Base-by-base conservation (phyloP, 2,888 invertebrate species). In the Ditula angustiorana region DNA sequence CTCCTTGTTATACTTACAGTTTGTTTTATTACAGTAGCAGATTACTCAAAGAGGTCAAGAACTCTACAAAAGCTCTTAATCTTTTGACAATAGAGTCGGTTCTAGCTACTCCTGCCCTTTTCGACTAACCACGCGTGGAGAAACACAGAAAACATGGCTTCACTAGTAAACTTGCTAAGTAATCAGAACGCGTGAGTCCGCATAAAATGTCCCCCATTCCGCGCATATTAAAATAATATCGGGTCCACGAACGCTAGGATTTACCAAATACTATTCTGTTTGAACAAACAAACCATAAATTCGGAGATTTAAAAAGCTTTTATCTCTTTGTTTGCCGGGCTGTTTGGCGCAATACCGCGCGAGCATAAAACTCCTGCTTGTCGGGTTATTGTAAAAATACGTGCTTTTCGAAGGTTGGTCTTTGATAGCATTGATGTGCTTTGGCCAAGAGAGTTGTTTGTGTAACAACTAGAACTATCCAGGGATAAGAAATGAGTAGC, bases 301-400 rank as follows among this genome's bases (percentile, higher is more conserved):
- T 87, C 67, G 77, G 83, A 82, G 85, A 85, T 85, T 85, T 85
- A 82, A 85, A 84, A 85, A 81, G 81, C 85, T 85, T 85, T 85
- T 84, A 84, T 86, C 86, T 84, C 83, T 83, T 83, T 85, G 83
- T 82, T 83, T 82, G 80, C 77, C 65, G 69, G 57, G 75, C 74
- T 81, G 81, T 81, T 82, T 80, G 82, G 78, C 69, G 76, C 76
- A 75, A 76, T 77, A 80, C 46, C 13, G 26, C 16, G 30, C 26
- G 37, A 37, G 56, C 46, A 35, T 63, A 58, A 58, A 52, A 53
- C 35, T 21, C 53, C n/a, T 33, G 28, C 57, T n/a, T 46, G 44
- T 44, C 23, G 35, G 58, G 47, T 23, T 24, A 49, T 24, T 50
- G 52, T 46, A 33, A 30, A 49, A 53, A 37, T 63, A 44, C 52